phyloP scores from a whole-genome alignment of 1,140 invertebrate species.

The Nylanderia fulva region DNA sequence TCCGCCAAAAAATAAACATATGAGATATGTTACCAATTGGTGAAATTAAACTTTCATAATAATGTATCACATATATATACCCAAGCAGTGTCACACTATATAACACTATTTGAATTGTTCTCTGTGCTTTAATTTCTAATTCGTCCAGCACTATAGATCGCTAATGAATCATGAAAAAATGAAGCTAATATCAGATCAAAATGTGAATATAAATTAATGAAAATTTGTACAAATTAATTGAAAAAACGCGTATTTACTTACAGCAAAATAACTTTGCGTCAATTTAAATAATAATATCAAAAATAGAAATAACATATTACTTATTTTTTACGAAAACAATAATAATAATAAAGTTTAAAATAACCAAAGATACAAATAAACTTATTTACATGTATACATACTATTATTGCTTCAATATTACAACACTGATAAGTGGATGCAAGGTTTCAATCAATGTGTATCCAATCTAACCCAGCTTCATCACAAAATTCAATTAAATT shows the following conservation, averaged over 20 bases:
- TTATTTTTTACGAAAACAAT: slow-evolving; percentile 22
- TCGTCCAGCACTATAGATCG: slow-evolving; percentile 11
- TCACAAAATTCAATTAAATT: slow-evolving; percentile 70
- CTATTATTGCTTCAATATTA: slow-evolving; percentile 76
- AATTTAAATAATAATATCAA: slow-evolving; percentile 69
- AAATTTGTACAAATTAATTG: slow-evolving; percentile 54
- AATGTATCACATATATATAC: slow-evolving; percentile 57
- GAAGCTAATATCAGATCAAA: slow-evolving; percentile 7
- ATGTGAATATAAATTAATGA: slow-evolving; percentile 20
- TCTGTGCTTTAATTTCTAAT: slow-evolving; percentile 12
- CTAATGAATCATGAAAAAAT: slow-evolving; percentile 5
- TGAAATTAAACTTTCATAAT: slow-evolving; percentile 59
- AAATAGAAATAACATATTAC: slow-evolving; percentile 52
- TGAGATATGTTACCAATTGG: slow-evolving; percentile 22
- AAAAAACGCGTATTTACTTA: slow-evolving; percentile 49
- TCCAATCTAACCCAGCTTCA: slow-evolving; percentile 67
- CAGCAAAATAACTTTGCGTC: slow-evolving; percentile 54
- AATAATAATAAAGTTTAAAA: slow-evolving; percentile 60
- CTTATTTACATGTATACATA: slow-evolving; percentile 69
- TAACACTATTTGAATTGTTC: slow-evolving; percentile 29
- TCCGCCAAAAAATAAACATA: slow-evolving; percentile 56
- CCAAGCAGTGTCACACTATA: slow-evolving; percentile 60
- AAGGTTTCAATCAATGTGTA: slow-evolving; percentile 69
- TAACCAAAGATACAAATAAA: slow-evolving; percentile 65
- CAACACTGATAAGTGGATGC: slow-evolving; percentile 70